Evolutionary conservation across 2,113 vertebrate genomes (phyloP), one percentile per base, ranked within the genome.

Genomic region (Rhabdomys dilectus): DNA sequence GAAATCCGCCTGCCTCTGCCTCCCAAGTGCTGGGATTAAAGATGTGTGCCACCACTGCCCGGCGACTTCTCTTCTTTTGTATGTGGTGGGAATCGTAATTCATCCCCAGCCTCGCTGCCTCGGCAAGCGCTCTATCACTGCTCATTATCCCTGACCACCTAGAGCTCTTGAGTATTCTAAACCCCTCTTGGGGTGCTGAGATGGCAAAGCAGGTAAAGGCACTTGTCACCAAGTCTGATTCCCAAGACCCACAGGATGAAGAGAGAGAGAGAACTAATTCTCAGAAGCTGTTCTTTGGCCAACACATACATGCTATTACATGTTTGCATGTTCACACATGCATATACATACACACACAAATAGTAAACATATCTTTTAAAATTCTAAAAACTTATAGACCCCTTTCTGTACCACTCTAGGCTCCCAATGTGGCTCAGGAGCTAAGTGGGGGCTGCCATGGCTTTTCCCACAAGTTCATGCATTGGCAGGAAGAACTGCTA

Each of bases 381-480:
- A 60, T 60, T 29, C 81, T 86, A 48, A 48, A 66, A 62, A 56
- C 36, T 16, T 53, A 26, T 17, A 19, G 24, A 39, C 4, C 4
- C n/a, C 8, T 76, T 75, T 29, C 62, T 73, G 2, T 90, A 62
- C 4, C 4, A 29, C 75, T 58, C 7, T 98, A 99, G 99, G 98
- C 97, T 98, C 99, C 99, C 0, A 98, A 99, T 96, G 99, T 99
- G 97, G 98, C 99, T 0, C 98, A 97, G 0, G 99, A 99, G 88
- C 99, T 99, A 95, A 99, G 98, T 0, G 99, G 99, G 4, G 99
- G 99, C 98, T 99, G 99, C 98, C 99, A 99, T 0, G 99, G 99
- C 97, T 99, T 99, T 98, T 99, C 99, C 97, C 99, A 98, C 98
- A 99, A 99, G 98, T 99, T 99, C 98, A 99, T 99, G 99, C 99